These are phyloP conservation scores for Orchesella flavescens DNA, from an alignment of 2,888 invertebrate genomes.

Conservation along the genomic window DNA sequence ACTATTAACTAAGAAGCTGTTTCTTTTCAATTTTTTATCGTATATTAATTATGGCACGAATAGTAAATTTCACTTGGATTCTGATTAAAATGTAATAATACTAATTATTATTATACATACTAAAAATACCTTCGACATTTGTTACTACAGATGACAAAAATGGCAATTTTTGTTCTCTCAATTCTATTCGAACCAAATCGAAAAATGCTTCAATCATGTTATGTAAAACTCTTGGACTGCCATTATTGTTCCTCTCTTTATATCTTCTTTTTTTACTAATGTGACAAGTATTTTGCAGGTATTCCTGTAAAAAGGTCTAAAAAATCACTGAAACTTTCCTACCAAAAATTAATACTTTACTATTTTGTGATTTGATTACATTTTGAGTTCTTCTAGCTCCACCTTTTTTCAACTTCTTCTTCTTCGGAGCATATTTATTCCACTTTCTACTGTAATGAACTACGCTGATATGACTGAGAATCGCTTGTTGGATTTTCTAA, in stretches of 20 bases:
- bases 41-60: conserved; percentile 30
- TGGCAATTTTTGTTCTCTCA: background rate
- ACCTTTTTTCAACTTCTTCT: background rate
- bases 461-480: conserved; percentile 61
- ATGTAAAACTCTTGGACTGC: too few relatives aligned
- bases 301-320: conserved; percentile 22
- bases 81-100: background rate
- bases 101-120: too few relatives aligned
- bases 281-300: conserved; percentile 45
- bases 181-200: background rate
- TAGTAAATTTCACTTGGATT: conserved; percentile 4
- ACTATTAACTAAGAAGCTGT: conserved; percentile 17
- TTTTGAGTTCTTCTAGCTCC: background rate
- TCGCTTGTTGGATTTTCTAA: conserved; percentile 44
- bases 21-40: background rate
- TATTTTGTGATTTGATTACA: too few relatives aligned
- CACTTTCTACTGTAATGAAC: too few relatives aligned
- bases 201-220: conserved; percentile 43
- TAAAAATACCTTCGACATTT: too few relatives aligned
- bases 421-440: background rate
- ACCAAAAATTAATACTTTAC: too few relatives aligned
- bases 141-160: too few relatives aligned
- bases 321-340: background rate
- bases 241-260: background rate
- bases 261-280: background rate